Conservation (phyloP, 2,113 vertebrate species). For the Ptilonorhynchus violaceus region DNA sequence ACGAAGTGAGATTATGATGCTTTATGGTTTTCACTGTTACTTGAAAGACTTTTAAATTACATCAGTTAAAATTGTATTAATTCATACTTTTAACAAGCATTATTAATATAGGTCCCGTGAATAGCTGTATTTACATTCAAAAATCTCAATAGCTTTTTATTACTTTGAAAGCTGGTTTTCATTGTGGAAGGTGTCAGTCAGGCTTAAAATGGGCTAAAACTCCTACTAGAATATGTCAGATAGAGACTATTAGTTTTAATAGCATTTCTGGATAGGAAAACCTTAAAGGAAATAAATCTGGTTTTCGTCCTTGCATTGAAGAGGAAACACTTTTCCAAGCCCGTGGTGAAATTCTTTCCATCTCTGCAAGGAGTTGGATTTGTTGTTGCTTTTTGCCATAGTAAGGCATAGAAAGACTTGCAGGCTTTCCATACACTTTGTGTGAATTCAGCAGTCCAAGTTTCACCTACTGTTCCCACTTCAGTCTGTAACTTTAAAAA, state of each 20-base stretch:
- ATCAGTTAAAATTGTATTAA: not conserved
- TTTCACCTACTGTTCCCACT: not conserved
- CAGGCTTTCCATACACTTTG: not conserved
- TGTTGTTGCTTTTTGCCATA: not conserved
- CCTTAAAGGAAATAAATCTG: not conserved
- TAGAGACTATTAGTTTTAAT: not conserved
- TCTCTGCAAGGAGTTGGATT: not conserved
- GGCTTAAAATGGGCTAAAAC: not conserved
- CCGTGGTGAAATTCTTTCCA: conserved; percentile 40
- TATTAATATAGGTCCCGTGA: not conserved
- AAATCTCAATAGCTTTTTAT: not conserved
- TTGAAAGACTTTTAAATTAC: not conserved
- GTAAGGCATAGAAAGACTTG: not conserved
- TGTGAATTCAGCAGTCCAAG: not conserved
- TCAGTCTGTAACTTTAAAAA: not conserved
- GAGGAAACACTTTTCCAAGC: not conserved
- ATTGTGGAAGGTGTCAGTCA: not conserved
- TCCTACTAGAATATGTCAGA: not conserved
- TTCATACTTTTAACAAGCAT: not conserved
- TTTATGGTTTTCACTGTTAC: not conserved
- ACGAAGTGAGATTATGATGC: not conserved
- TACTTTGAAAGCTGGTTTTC: not conserved
- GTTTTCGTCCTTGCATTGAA: not conserved
- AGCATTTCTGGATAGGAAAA: not conserved
- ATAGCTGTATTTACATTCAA: not conserved